Evolutionary conservation across 2,888 invertebrate genomes (phyloP), one percentile per base, ranked within the genome.

Genomic region (Halictus quadricinctus): DNA sequence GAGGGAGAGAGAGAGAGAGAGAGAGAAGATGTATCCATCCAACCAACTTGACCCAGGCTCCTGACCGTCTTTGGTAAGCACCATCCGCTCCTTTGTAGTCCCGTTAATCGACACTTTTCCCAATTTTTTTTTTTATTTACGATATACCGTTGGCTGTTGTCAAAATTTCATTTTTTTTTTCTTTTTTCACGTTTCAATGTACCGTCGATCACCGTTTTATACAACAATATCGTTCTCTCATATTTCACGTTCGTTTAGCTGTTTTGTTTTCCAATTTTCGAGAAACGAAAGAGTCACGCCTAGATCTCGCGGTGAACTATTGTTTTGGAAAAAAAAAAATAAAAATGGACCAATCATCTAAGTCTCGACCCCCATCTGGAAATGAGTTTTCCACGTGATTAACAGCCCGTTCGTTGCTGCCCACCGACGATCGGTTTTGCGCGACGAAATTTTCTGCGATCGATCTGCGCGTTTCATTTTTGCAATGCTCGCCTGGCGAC

Each of bases 41-140:
- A 93, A 93, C 92, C 93, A 94, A 93, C 94, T 94, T 94, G 94
- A 94, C 93, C 94, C 94, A 94, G 94, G 93, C 92, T 94, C 94
- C 94, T 94, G 94, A 93, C 94, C 94, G 92, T 94, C 92, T 94
- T 94, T 92, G 94, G 94, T 94, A 94, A 94, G 94, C 94, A 94
- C 94, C 93, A 94, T 93, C 94, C 94, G 90, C 90, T 94, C 94
- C 94, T 94, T 93, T 92, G 93, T 94, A 94, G 93, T 94, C 94
- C 94, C 93, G 87, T 94, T 94, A 94, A 94, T 93, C 93, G 94
- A 94, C 94, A 94, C 92, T 93, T 94, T 94, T 91, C 80, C 81
- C 81, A 73, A 36, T 41, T 58, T 58, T 58, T 58, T 69, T 70
- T 89, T 92, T 93, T 89, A 92, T 93, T 91, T 72, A 84, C 84